Base-by-base conservation (phyloP, 2,797 vertebrate genomes). In the Chelmon rostratus region DNA sequence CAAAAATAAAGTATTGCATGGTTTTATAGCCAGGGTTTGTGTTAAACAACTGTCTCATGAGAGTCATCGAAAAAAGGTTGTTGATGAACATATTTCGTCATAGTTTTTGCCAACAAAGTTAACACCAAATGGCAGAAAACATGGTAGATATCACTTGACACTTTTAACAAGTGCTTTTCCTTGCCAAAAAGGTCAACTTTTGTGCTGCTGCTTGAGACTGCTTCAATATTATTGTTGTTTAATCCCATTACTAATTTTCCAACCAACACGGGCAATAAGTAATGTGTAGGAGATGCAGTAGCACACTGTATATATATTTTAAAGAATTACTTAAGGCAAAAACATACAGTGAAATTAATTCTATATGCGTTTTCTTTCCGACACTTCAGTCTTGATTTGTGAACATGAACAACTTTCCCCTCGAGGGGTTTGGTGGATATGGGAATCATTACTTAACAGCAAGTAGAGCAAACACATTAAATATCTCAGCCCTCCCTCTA, bases 401-500 rank as follows among this genome's bases (percentile, higher is more conserved):
- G 68, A 86, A 82, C 70, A 81, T 84, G 53, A 87, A 70, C 54
- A 86, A 69, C 59, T 70, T 47, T 67, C 16, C 67, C 70, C 78
- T 83, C 58, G 5, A 50, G 76, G 53, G 78, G 12, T 61, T 63
- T 65, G 72, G 28, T 52, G 71, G 73, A 88, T 86, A 79, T 85
- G 58, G 73, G 79, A 80, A 82, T 82, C 76, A 87, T 91, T 82
- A 87, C 84, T 88, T 90, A 90, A 83, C 78, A 82, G 71, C 79
- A 78, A 81, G 72, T 68, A 66, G 62, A 85, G 85, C 63, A 88
- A 88, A 91, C 82, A 79, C 86, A 88, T 89, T 83, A 90, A 86
- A 88, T 86, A 81, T 87, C 66, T 85, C 74, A 78, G 64, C 68
- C 61, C 66, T 64, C 61, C 53, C 28, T 33, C n/a, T 21, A 21